Conservation (phyloP, 2,113 vertebrate genomes). For the Poecilia latipinna region DNA sequence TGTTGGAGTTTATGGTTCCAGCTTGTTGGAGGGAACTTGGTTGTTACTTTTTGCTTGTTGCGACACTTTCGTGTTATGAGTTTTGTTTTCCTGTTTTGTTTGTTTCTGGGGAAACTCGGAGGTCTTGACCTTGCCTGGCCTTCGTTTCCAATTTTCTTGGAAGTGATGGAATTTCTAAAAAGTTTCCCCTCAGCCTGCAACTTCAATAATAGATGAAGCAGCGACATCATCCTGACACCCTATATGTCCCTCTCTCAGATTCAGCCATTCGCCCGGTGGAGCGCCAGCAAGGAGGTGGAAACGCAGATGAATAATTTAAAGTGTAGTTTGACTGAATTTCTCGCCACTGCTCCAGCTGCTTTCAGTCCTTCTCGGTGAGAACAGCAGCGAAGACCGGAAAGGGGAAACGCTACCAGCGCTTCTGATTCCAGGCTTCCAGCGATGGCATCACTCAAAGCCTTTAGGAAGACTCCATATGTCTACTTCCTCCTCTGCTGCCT, state of each 20-base stretch:
- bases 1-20: too few relatives aligned
- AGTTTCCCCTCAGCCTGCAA: slow-evolving; percentile 18
- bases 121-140: slow-evolving; percentile 12
- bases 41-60: not conserved
- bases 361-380: slow-evolving; percentile 31
- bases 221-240: slow-evolving; percentile 63
- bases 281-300: slow-evolving; percentile 44
- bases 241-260: slow-evolving; percentile 54
- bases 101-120: slow-evolving; percentile 1
- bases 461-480: slow-evolving; percentile 40
- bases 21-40: not conserved
- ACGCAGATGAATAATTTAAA: slow-evolving; percentile 73
- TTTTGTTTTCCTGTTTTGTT: not conserved
- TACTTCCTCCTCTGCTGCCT: slow-evolving; percentile 62
- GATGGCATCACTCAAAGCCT: slow-evolving; percentile 37
- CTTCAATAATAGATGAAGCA: slow-evolving; percentile 75
- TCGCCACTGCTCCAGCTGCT: slow-evolving; percentile 13
- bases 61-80: not conserved
- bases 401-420: slow-evolving; percentile 12
- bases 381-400: slow-evolving; percentile 31
- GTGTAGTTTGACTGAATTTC: slow-evolving; percentile 46
- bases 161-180: slow-evolving; percentile 61
- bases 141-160: slow-evolving; percentile 26
- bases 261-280: slow-evolving; percentile 34
- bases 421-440: slow-evolving; percentile 39